phyloP scores from a whole-genome alignment of 2,797 vertebrate genomes.

The Myripristis jacobus region DNA sequence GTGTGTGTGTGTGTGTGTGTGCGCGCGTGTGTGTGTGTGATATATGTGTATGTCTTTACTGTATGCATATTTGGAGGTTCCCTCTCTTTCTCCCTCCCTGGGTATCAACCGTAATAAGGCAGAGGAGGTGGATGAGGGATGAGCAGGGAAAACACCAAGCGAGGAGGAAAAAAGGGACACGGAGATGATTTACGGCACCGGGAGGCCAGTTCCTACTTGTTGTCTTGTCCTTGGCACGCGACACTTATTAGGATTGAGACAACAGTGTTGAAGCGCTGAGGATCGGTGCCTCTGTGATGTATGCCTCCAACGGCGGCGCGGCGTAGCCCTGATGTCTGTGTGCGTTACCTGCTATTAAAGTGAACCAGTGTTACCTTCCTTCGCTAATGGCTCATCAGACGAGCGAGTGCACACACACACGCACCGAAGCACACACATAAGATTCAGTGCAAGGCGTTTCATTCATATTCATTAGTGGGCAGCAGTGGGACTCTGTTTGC shows the following conservation, averaged over 20 bases:
- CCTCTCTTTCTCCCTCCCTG: constrained; percentile 16
- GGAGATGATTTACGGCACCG: constrained; percentile 55
- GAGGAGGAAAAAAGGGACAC: constrained; percentile 41
- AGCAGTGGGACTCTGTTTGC: constrained; percentile 42
- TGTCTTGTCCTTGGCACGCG: constrained; percentile 60
- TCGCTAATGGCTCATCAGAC: constrained; percentile 33
- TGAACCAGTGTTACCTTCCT: constrained; percentile 2
- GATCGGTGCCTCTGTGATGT: constrained; percentile 1
- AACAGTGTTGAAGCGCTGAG: constrained; percentile 19
- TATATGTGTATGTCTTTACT: constrained; percentile 27
- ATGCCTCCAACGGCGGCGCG: constrained; percentile 17
- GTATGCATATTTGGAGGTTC: constrained; percentile 39
- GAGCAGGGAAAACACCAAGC: constrained; percentile 41
- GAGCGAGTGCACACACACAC: neutral
- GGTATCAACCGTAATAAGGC: constrained; percentile 21
- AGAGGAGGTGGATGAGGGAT: constrained; percentile 41
- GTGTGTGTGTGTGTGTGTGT: constrained; percentile 18
- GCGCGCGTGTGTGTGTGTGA: constrained; percentile 12
- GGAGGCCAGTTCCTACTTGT: constrained; percentile 34
- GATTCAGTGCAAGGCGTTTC: constrained; percentile 32
- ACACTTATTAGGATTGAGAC: constrained; percentile 52
- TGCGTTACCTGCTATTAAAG: constrained; percentile 22
- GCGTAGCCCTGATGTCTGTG: constrained; percentile 15
- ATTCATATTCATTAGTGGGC: constrained; percentile 73
- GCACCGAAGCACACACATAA: constrained; percentile 12